Conservation (phyloP, 2,113 vertebrate species). For the Scomber colias region DNA sequence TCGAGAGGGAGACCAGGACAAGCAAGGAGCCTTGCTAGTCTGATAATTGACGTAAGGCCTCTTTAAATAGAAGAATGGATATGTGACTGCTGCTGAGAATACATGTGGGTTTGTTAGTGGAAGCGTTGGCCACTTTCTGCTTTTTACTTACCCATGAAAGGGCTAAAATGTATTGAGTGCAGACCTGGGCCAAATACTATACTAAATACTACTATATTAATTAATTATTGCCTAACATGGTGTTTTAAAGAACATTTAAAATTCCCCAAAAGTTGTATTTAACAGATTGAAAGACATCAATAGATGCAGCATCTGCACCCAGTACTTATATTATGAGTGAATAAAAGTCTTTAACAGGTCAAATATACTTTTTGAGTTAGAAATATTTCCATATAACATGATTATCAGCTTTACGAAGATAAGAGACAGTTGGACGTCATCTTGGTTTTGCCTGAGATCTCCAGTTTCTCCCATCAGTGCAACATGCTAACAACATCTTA, state of each 20-base stretch:
- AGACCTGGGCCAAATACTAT: constrained; percentile 67
- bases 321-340: background rate
- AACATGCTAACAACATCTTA: too few relatives aligned
- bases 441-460: background rate
- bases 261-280: background rate
- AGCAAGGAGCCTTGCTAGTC: constrained; percentile 2
- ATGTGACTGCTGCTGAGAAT: constrained; percentile 58
- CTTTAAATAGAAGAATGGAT: constrained; percentile 28
- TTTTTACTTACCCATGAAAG: constrained; percentile 62
- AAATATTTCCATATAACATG: background rate
- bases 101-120: constrained; percentile 39
- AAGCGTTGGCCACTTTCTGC: constrained; percentile 19
- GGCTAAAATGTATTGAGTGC: constrained; percentile 68
- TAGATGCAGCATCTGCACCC: background rate
- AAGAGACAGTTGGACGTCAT: background rate
- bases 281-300: background rate
- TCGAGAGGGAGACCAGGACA: constrained; percentile 21
- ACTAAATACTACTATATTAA: too few relatives aligned
- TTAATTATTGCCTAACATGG: background rate
- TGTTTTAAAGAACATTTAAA: background rate
- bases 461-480: background rate
- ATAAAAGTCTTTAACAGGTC: background rate
- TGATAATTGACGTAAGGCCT: constrained; percentile 18
- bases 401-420: background rate
- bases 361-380: background rate